Percentiles rank a stretch among this genome's conserved stretches.
phyloP scores from a whole-genome alignment of 2,113 vertebrate species.

The Perccottus glenii region DNA sequence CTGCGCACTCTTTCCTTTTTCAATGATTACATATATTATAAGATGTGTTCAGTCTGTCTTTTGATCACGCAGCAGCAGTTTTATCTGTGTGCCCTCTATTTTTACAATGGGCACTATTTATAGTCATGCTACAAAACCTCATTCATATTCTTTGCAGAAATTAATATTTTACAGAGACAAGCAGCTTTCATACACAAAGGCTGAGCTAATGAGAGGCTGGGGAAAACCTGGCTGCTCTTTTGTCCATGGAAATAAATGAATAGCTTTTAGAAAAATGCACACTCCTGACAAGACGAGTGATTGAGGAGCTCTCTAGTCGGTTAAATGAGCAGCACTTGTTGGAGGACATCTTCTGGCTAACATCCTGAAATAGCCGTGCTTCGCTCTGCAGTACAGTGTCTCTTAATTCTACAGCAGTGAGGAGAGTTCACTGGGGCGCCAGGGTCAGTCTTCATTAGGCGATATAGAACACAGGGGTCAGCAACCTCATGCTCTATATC shows the following conservation, averaged over 20 bases:
- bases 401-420: not conserved
- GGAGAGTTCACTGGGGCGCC: slow-evolving; percentile 9
- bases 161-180: slow-evolving; percentile 27
- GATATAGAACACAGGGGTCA: slow-evolving; percentile 54
- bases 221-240: slow-evolving; percentile 10
- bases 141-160: slow-evolving; percentile 5
- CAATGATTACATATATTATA: too few species aligned
- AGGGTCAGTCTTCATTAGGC: slow-evolving; percentile 61
- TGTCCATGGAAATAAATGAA: slow-evolving; percentile 21
- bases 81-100: too few species aligned
- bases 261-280: slow-evolving; percentile 16
- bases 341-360: not conserved
- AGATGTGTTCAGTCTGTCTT: too few species aligned
- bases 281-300: slow-evolving; percentile 14
- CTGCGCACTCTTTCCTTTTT: too few species aligned
- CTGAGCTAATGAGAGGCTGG: slow-evolving; percentile 27
- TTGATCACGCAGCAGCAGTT: too few species aligned
- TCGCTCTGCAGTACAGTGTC: not conserved
- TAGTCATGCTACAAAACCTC: not conserved
- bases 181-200: slow-evolving; percentile 30
- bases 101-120: not conserved
- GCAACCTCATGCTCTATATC: slow-evolving; percentile 29
- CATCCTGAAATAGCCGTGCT: not conserved
- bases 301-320: slow-evolving; percentile 7
- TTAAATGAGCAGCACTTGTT: slow-evolving; percentile 11